Percentiles rank a stretch among this genome's conserved stretches.
Evolutionary conservation across 2,113 vertebrate species (phyloP).

Genomic region (Ahaetulla prasina): DNA sequence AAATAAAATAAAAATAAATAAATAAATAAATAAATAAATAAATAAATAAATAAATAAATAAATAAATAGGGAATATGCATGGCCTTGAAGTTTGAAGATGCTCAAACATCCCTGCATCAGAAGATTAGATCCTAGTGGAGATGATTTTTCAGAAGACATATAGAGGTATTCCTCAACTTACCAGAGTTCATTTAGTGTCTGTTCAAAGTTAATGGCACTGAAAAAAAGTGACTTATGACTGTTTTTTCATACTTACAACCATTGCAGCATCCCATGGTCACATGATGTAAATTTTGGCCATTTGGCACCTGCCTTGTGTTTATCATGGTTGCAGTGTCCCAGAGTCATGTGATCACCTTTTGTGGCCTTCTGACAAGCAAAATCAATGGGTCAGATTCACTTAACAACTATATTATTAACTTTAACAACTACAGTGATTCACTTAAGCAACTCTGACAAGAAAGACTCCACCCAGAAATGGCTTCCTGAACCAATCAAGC

Average conservation of each 20-base stretch:
- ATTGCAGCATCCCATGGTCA: neutral
- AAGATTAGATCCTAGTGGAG: neutral
- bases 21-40: too few relatives aligned
- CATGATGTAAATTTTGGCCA: neutral
- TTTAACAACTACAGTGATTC: neutral
- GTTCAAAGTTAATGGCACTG: neutral
- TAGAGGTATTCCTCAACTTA: neutral
- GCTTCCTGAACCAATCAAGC: neutral
- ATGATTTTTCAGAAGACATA: neutral
- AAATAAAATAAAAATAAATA: too few relatives aligned
- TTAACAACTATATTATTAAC: neutral
- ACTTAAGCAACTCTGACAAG: neutral
- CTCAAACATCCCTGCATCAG: neutral
- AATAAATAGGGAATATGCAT: neutral
- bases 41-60: too few relatives aligned
- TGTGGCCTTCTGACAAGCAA: neutral
- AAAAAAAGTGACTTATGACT: neutral
- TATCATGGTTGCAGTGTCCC: neutral
- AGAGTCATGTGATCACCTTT: neutral
- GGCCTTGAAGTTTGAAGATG: neutral
- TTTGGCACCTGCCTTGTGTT: neutral
- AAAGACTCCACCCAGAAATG: neutral
- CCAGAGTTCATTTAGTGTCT: neutral
- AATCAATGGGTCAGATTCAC: neutral
- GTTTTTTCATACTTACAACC: neutral